A percentile compares a stretch with the other conserved stretches of the same genome.
Evolutionary conservation across 2,888 invertebrate genomes (phyloP).

Genomic region (Branchellion lobata): DNA sequence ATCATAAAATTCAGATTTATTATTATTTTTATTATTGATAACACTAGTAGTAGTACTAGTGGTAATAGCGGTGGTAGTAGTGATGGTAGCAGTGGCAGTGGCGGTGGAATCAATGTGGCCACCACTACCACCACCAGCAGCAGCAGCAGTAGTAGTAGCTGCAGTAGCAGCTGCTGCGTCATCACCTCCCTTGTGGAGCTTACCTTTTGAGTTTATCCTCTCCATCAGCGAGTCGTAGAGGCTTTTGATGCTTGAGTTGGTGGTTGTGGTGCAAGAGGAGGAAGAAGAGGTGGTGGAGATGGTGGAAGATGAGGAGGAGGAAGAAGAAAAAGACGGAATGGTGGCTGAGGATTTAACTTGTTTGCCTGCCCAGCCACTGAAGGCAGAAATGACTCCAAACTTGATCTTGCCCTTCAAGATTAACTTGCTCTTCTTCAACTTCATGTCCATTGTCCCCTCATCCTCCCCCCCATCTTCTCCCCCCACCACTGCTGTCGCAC

Average conservation of each 20-base stretch:
- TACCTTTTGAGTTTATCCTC: constrained; percentile 25
- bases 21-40: not conserved
- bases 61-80: not conserved
- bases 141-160: not conserved
- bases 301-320: not conserved
- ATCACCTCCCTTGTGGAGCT: not conserved
- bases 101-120: not conserved
- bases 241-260: not conserved
- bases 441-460: not conserved
- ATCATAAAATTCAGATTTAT: constrained; percentile 25
- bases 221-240: constrained; percentile 38
- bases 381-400: constrained; percentile 37
- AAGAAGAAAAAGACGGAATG: not conserved
- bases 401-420: constrained; percentile 41
- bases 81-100: not conserved
- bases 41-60: not conserved
- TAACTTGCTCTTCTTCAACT: not conserved
- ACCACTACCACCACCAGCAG: constrained; percentile 8
- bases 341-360: not conserved
- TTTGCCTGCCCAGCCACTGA: constrained; percentile 41
- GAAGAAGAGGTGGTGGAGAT: not conserved
- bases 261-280: not conserved
- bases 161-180: not conserved
- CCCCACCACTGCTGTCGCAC: not conserved
- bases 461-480: not conserved